Percentiles rank a stretch among this genome's conserved stretches.
Conservation (phyloP, 2,797 vertebrate genomes). For the Heliangelus exortis region DNA sequence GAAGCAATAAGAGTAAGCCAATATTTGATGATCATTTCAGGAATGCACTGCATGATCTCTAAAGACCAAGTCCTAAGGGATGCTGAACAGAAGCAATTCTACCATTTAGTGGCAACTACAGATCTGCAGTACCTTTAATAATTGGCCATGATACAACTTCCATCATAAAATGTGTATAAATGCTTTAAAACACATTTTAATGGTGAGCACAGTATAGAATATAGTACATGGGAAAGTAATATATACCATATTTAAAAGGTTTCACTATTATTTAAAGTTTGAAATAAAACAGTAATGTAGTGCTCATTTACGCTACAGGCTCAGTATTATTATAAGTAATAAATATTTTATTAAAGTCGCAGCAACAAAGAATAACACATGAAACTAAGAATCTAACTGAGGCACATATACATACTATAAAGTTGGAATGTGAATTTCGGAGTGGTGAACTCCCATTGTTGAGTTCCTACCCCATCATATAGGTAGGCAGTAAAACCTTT, state of each 20-base stretch:
- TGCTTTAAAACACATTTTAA: not conserved
- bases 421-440: not conserved
- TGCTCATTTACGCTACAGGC: not conserved
- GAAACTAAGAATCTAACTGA: not conserved
- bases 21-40: not conserved
- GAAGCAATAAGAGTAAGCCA: not conserved
- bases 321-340: not conserved
- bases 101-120: not conserved
- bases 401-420: not conserved
- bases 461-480: not conserved
- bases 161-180: not conserved
- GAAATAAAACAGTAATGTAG: not conserved
- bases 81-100: not conserved
- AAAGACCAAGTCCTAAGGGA: not conserved
- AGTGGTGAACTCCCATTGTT: not conserved
- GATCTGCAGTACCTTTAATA: not conserved
- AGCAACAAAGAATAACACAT: not conserved
- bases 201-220: not conserved
- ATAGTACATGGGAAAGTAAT: not conserved
- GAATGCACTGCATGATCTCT: not conserved
- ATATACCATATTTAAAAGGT: not conserved
- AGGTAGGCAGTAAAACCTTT: not conserved
- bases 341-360: slow-evolving; percentile 15
- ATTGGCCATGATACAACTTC: not conserved
- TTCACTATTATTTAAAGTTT: not conserved